Base-by-base conservation (phyloP, 2,113 vertebrate genomes). In the Phaethornis superciliosus region DNA sequence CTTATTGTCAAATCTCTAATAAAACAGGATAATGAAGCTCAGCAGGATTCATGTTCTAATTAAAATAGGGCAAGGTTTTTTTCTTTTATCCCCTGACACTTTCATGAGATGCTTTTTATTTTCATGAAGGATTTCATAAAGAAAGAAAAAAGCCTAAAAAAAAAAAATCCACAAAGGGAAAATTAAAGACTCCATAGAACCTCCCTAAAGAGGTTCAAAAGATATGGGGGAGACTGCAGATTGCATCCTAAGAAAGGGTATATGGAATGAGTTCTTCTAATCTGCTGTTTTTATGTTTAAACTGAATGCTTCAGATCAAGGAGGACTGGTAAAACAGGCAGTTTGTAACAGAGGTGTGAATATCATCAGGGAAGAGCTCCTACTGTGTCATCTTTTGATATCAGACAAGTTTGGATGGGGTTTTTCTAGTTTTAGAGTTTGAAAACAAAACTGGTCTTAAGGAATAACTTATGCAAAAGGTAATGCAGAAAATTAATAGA, bases 1-100 rank as follows among this genome's bases (percentile, higher is more conserved):
- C 9, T 77, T 65, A 55, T 68, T 81, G 35, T 74, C 51, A 74
- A 58, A 58, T 65, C 81, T 78, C 20, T 81, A 55, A 30, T 3
- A 85, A 35, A 40, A 46, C 46, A 81, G 47, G 47, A 60, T 91
- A 91, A 94, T 91, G 81, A 91, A 93, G 74, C 81, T 69, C 81
- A 69, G 69, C 42, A 89, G 55, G 51, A 81, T 81, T 74, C 40
- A 32, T 12, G 0, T 63, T 72, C 68, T 91, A 83, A 87, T 91
- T 94, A 74, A 91, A 87, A 59, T 13, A 56, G 9, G 23, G 24
- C 11, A 81, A 62, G 55, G 37, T 58, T 56, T 63, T 64, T 7
- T 52, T 81, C 49, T 87, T 11, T 65, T 74, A 44, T 69, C 55
- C 52, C 23, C n/a, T 49, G n/a, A 62, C 27, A 44, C 26, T 89